These are phyloP conservation scores for Mus pahari DNA, from an alignment of 2,113 vertebrate genomes.

Conservation along the genomic window DNA sequence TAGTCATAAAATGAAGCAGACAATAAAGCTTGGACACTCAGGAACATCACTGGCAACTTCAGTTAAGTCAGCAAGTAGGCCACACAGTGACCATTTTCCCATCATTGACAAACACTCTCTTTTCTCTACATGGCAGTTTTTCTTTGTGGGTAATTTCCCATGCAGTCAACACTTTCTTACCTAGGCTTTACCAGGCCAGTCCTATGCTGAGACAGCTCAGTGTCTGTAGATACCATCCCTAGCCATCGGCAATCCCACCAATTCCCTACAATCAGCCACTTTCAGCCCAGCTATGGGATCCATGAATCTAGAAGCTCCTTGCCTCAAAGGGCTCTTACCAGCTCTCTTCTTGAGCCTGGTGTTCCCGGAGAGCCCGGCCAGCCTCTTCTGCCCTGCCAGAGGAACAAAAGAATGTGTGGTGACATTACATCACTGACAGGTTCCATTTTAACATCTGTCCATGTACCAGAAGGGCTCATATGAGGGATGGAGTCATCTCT, in stretches of 20 bases:
- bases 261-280: not conserved
- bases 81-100: too few relatives aligned
- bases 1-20: not conserved
- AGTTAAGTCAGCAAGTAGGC: not conserved
- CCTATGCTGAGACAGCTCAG: not conserved
- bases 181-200: not conserved
- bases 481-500: not conserved
- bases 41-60: not conserved
- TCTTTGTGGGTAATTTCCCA: not conserved
- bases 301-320: not conserved
- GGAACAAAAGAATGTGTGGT: not conserved
- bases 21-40: not conserved
- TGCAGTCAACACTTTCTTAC: not conserved
- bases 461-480: not conserved
- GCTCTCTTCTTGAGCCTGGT: slow-evolving; percentile 69
- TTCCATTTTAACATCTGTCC: not conserved
- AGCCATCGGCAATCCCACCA: not conserved
- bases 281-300: not conserved
- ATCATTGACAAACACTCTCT: not conserved
- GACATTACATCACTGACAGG: not conserved
- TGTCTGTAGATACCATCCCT: not conserved
- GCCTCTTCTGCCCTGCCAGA: slow-evolving; percentile 79
- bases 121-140: not conserved
- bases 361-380: slow-evolving; percentile 59
- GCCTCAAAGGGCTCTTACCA: slow-evolving; percentile 68